Evolutionary conservation across 2,113 vertebrate species (phyloP).

Genomic region (Cyanoderma ruficeps): DNA sequence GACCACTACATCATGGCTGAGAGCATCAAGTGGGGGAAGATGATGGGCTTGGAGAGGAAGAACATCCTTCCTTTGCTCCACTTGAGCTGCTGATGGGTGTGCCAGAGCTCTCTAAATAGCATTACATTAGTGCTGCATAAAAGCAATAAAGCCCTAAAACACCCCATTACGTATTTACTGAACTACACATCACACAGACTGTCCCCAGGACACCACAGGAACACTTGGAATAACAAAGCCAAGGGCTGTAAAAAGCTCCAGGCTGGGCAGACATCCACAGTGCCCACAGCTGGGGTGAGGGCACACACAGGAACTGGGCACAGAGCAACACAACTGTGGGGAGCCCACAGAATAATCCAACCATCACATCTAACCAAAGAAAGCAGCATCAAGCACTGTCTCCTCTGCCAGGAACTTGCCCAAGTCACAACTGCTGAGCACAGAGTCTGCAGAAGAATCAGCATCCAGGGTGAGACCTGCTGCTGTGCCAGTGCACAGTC

Average conservation of each 20-base stretch:
- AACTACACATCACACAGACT: not conserved
- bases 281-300: not conserved
- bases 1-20: conserved; percentile 32
- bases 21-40: conserved; percentile 42
- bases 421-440: not conserved
- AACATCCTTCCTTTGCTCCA: conserved; percentile 38
- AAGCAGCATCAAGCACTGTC: not conserved
- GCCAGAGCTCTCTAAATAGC: conserved; percentile 7
- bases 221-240: not conserved
- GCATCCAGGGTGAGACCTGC: not conserved
- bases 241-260: not conserved
- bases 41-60: conserved; percentile 40
- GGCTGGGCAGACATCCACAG: not conserved
- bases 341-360: not conserved
- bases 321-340: not conserved
- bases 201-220: not conserved
- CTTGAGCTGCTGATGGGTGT: not conserved
- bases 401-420: not conserved
- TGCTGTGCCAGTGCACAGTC: not conserved
- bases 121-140: not conserved
- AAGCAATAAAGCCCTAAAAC: conserved; percentile 37
- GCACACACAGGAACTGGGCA: not conserved
- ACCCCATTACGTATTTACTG: conserved; percentile 3
- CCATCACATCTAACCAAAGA: not conserved
- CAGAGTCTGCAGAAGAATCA: not conserved